Conservation (phyloP, 2,113 vertebrate species). For the Dasyurus viverrinus region DNA sequence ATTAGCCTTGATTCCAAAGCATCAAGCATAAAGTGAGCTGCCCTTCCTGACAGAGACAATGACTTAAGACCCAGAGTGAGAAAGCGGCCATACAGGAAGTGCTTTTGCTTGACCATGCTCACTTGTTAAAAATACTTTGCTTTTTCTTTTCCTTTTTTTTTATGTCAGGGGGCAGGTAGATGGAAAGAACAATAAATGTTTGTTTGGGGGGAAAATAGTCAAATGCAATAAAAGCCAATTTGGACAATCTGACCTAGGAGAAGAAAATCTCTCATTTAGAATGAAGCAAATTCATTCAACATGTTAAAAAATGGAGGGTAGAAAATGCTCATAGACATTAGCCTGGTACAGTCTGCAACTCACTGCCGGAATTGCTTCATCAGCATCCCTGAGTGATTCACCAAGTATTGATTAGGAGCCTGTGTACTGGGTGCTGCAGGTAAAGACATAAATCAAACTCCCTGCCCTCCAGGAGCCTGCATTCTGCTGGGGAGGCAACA, state of each 20-base stretch:
- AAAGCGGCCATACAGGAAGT: not conserved
- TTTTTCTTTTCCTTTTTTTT: too few species aligned
- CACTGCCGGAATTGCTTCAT: not conserved
- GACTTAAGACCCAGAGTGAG: not conserved
- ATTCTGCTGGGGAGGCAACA: not conserved
- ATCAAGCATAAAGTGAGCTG: not conserved
- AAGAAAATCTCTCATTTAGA: not conserved
- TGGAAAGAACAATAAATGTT: not conserved
- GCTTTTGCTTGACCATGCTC: not conserved
- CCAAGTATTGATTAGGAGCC: not conserved
- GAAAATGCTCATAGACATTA: not conserved
- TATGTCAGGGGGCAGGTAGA: not conserved
- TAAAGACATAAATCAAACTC: not conserved
- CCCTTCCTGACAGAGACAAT: not conserved
- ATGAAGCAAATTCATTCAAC: not conserved
- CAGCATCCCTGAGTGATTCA: not conserved
- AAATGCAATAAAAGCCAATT: not conserved
- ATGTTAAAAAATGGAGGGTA: not conserved
- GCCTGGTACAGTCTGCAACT: not conserved
- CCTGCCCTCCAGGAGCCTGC: too few species aligned
- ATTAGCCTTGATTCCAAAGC: not conserved
- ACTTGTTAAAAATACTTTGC: not conserved
- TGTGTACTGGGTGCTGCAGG: fast-evolving
- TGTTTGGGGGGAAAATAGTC: not conserved
- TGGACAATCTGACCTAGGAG: not conserved